Base-by-base conservation (phyloP, 1,140 invertebrate genomes). In the Fopius arisanus region DNA sequence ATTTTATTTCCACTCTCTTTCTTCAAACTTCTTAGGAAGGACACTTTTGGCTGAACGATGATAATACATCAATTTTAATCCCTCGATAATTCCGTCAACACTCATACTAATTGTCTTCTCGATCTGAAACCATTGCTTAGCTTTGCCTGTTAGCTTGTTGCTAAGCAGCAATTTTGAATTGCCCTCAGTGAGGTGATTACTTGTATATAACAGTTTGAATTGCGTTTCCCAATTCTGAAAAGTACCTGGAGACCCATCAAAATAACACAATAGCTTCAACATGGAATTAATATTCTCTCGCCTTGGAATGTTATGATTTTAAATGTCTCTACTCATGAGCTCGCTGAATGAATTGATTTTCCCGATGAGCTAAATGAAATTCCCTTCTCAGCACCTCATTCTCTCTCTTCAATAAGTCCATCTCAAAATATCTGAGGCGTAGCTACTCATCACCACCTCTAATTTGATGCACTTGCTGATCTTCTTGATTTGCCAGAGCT, bases 121-220 rank as follows among this genome's bases (percentile, higher is more conserved):
- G 43, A 51, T 66, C 41, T 73, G 72, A 37, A 73, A 73, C 72
- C 66, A 73, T 40, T 43, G 54, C 43, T 73, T 73, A 14, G 66
- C 72, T 67, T 73, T 73, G 9, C 14, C 66, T 23, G 37, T 73
- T n/a, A 68, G 26, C 54, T 73, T 73, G 16, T 73, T 73, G 28
- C 72, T 73, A 14, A 73, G 40, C 1, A 73, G 26, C 28, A 73
- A 26, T 21, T 73, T 73, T 6, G 66, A 41, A 54, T 51, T 63
- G 67, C 29, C 26, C 12, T 73, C 72, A n/a, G 67, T 65, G 2
- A 73, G 65, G 28, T 54, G 16, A 54, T 54, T 21, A 26, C 9
- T 54, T 54, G 48, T 54, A 54, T 19, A 54, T 10, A 54, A 2
- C 1, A 54, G 48, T 54, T 19, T 54, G 6, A 54, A 54, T 26